Conservation (phyloP, 2,113 vertebrate genomes). For the Prolemur simus region DNA sequence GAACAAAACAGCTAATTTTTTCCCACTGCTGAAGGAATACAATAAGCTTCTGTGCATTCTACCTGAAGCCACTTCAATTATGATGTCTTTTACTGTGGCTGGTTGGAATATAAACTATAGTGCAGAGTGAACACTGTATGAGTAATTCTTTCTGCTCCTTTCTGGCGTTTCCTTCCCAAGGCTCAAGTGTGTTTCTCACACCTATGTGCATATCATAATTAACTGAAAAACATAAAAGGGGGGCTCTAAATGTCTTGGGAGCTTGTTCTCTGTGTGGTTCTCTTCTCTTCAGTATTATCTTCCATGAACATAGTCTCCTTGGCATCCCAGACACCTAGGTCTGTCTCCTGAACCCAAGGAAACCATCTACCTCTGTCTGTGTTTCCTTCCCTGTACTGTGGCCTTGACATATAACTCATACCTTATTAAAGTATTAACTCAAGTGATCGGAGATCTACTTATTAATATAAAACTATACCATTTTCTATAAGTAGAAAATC, state of each 20-base stretch:
- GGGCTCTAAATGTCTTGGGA: neutral
- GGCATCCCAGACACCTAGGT: too few species aligned
- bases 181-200: neutral
- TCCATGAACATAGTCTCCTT: neutral
- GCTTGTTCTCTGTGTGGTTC: neutral
- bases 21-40: neutral
- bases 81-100: too few species aligned
- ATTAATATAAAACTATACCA: too few species aligned
- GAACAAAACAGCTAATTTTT: neutral
- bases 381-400: neutral
- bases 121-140: neutral
- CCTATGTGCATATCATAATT: neutral
- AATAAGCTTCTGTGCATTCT: neutral
- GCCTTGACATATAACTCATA: neutral
- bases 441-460: neutral
- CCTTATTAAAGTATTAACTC: neutral
- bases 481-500: neutral
- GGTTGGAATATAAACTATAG: neutral
- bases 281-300: neutral
- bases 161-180: neutral
- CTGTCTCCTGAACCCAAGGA: neutral
- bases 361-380: neutral
- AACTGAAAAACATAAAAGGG: neutral
- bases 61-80: neutral
- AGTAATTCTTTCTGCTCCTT: neutral